Conservation (phyloP, 2,888 invertebrate genomes). For the Agapostemon virescens region DNA sequence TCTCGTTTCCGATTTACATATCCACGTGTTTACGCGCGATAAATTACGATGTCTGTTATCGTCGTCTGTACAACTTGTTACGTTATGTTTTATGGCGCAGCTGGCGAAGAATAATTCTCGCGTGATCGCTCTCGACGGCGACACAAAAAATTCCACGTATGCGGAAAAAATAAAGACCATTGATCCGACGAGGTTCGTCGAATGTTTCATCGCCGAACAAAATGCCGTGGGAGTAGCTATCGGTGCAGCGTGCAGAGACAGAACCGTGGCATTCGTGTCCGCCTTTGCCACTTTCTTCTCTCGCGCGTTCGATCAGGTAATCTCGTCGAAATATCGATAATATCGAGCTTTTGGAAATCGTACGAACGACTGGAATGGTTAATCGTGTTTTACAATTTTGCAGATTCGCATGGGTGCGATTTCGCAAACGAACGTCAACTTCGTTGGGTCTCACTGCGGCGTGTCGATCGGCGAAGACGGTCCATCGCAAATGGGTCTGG, state of each 20-base stretch:
- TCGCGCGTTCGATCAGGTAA: slow-evolving; percentile 96
- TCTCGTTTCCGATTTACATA: not conserved
- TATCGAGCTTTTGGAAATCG: not conserved
- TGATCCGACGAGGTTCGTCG: slow-evolving; percentile 90
- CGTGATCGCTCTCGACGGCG: slow-evolving; percentile 97
- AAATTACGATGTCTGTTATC: too few species aligned
- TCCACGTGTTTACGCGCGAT: too few species aligned
- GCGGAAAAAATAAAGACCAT: slow-evolving; percentile 93
- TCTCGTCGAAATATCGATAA: too few species aligned
- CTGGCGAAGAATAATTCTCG: slow-evolving; percentile 84
- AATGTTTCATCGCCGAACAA: slow-evolving; percentile 99
- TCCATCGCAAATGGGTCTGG: slow-evolving; percentile 99
- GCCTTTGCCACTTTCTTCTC: slow-evolving; percentile 99
- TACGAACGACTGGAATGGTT: not conserved
- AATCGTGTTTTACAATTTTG: slow-evolving; percentile 53
- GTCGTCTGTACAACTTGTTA: too few species aligned
- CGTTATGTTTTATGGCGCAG: slow-evolving; percentile 51
- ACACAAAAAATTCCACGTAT: slow-evolving; percentile 99
- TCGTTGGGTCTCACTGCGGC: slow-evolving; percentile 98
- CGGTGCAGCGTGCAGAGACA: slow-evolving; percentile 95
- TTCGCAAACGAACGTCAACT: slow-evolving; percentile 98
- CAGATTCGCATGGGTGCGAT: slow-evolving; percentile 99
- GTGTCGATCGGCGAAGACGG: slow-evolving; percentile 99
- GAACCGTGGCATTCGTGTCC: slow-evolving; percentile 96
- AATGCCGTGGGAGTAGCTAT: slow-evolving; percentile 97